Percentiles rank a stretch among this genome's conserved stretches.
Conservation (phyloP, 1,140 invertebrate species). For the Drosophila parvula region DNA sequence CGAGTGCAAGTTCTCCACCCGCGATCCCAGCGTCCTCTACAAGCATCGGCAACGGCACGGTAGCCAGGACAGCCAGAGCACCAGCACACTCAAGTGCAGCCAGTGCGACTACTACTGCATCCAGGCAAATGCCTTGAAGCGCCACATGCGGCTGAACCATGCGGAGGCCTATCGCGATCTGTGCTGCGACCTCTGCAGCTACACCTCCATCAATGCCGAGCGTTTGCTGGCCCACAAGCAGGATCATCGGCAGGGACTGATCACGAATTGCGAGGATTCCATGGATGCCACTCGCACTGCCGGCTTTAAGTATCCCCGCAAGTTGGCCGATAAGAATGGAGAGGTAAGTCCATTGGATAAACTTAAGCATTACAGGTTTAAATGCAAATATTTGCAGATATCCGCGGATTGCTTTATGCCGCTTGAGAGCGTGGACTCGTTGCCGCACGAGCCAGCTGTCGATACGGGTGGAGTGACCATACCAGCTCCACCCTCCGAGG, state of each 20-base stretch:
- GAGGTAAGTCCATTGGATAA: constrained; percentile 23
- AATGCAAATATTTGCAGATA: constrained; percentile 2
- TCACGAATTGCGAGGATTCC: constrained; percentile 65
- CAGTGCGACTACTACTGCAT: constrained; percentile 67
- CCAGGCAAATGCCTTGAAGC: constrained; percentile 65
- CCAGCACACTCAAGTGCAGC: constrained; percentile 46
- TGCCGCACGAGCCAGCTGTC: constrained; percentile 85
- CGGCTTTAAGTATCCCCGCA: constrained; percentile 54
- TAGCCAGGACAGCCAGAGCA: constrained; percentile 25
- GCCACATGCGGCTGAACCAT: constrained; percentile 70
- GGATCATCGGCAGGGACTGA: constrained; percentile 69
- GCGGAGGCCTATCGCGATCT: constrained; percentile 63
- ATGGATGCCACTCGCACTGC: constrained; percentile 54
- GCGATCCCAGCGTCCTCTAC: constrained; percentile 80
- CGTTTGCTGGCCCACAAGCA: constrained; percentile 61
- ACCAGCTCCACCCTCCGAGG: constrained; percentile 85
- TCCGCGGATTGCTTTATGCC: constrained; percentile 85
- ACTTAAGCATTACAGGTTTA: accelerated
- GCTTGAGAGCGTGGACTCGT: constrained; percentile 83
- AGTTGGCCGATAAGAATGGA: constrained; percentile 54
- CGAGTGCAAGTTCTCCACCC: constrained; percentile 75
- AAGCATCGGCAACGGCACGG: constrained; percentile 77
- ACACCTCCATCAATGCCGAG: constrained; percentile 60
- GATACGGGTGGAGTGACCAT: constrained; percentile 88
- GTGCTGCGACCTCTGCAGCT: constrained; percentile 69